phyloP scores from a whole-genome alignment of 2,113 vertebrate species.

The Euleptes europaea region DNA sequence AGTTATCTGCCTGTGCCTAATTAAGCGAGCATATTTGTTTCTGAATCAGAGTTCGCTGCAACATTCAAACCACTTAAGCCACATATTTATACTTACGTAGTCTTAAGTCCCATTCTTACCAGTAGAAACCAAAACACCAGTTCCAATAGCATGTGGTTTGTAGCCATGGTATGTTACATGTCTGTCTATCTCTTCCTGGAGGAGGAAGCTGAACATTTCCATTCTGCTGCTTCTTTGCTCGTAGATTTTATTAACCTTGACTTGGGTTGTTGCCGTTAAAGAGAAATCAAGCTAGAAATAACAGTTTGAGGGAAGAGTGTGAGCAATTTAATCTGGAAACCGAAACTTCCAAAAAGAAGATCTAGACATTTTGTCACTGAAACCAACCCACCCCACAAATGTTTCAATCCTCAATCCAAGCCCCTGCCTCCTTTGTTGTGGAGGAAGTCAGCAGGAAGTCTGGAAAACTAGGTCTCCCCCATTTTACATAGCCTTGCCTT shows the following conservation, averaged over 20 bases:
- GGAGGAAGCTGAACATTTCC: background rate
- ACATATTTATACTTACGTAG: background rate
- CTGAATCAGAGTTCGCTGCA: background rate
- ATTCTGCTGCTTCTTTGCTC: conserved; percentile 6
- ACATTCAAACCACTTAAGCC: background rate
- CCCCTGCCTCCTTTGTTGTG: background rate
- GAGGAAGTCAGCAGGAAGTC: background rate
- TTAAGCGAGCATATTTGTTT: background rate
- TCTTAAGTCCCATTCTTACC: background rate
- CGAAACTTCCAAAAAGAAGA: background rate
- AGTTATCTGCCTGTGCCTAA: conserved; percentile 50
- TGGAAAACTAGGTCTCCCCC: background rate
- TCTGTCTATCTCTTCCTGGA: conserved; percentile 20
- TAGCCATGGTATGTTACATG: conserved; percentile 10
- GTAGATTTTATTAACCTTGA: background rate
- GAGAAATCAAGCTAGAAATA: background rate
- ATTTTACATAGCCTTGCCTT: background rate
- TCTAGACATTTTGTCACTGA: background rate
- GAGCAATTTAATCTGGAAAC: background rate
- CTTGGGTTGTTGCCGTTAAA: background rate
- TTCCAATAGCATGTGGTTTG: background rate
- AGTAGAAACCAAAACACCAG: background rate
- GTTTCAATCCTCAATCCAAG: background rate
- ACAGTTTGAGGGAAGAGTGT: background rate
- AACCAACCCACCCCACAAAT: background rate